These are phyloP conservation scores for Sitta carolinensis DNA, from an alignment of 2,797 vertebrate species.

Conservation along the genomic window DNA sequence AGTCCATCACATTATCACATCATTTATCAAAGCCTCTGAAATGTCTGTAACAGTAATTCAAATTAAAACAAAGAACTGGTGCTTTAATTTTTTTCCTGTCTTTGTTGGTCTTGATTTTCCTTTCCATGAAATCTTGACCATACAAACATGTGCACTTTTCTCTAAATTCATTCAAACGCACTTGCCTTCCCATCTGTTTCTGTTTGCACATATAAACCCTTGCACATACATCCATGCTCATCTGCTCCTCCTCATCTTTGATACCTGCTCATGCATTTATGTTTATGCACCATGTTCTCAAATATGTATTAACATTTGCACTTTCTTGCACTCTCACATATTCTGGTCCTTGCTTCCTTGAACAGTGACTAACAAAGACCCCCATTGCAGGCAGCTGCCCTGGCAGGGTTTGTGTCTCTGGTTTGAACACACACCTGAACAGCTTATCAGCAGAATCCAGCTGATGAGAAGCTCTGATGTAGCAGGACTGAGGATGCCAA, in stretches of 20 bases:
- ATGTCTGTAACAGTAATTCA: neutral
- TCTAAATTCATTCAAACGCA: neutral
- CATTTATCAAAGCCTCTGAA: neutral
- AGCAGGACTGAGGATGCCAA: neutral
- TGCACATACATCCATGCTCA: accelerated
- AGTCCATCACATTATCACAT: neutral
- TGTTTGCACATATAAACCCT: neutral
- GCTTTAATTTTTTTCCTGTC: neutral
- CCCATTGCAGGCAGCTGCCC: neutral
- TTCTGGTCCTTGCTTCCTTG: neutral
- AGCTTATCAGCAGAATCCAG: neutral
- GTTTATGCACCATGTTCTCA: neutral
- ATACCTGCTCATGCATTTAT: neutral
- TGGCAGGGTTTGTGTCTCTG: neutral
- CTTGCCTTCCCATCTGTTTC: neutral
- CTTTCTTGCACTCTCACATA: neutral
- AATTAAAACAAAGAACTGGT: neutral
- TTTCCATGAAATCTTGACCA: neutral
- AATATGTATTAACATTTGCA: neutral
- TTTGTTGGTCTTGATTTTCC: neutral
- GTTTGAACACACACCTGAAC: neutral
- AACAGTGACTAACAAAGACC: neutral
- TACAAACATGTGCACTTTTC: neutral
- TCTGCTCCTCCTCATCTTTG: neutral
- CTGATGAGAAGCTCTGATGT: neutral